Percentiles rank a stretch among this genome's conserved stretches.
Conservation (phyloP, 1,140 invertebrate genomes). For the Spodoptera litura region DNA sequence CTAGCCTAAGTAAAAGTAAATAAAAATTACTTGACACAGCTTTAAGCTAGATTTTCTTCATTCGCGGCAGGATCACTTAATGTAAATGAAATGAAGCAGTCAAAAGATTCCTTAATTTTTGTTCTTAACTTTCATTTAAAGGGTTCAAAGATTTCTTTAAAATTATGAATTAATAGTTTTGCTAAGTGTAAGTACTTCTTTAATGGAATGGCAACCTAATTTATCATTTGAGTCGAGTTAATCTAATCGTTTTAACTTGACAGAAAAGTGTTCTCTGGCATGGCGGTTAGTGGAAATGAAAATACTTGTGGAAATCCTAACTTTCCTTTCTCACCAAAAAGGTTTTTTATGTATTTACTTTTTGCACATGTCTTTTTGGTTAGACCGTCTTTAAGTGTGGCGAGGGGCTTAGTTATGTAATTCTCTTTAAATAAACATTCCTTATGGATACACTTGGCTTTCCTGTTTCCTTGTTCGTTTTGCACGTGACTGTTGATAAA, state of each 20-base stretch:
- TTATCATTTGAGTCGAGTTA: slow-evolving; percentile 1
- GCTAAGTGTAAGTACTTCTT: slow-evolving; percentile 6
- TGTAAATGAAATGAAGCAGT: background rate
- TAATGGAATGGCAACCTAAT: background rate
- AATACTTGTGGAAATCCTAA: slow-evolving; percentile 39
- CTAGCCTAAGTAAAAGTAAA: background rate
- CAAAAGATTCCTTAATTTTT: background rate
- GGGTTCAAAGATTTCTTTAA: background rate
- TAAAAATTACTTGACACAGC: background rate
- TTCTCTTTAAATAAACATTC: slow-evolving; percentile 30
- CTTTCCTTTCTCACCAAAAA: slow-evolving; percentile 23
- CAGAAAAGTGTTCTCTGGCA: background rate
- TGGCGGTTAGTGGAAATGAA: slow-evolving; percentile 27
- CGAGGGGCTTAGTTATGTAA: slow-evolving; percentile 1
- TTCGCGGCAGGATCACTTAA: background rate
- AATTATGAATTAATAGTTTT: background rate
- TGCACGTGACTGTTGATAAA: background rate
- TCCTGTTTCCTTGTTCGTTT: background rate
- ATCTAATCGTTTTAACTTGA: slow-evolving; percentile 11
- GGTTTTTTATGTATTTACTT: slow-evolving; percentile 23
- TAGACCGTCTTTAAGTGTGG: slow-evolving; percentile 5
- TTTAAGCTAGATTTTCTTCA: background rate
- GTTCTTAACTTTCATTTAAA: background rate
- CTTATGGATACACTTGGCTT: background rate
- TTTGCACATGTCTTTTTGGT: slow-evolving; percentile 26